Evolutionary conservation across 2,888 invertebrate genomes (phyloP), one percentile per base, ranked within the genome.

Genomic region (Thereva unica): DNA sequence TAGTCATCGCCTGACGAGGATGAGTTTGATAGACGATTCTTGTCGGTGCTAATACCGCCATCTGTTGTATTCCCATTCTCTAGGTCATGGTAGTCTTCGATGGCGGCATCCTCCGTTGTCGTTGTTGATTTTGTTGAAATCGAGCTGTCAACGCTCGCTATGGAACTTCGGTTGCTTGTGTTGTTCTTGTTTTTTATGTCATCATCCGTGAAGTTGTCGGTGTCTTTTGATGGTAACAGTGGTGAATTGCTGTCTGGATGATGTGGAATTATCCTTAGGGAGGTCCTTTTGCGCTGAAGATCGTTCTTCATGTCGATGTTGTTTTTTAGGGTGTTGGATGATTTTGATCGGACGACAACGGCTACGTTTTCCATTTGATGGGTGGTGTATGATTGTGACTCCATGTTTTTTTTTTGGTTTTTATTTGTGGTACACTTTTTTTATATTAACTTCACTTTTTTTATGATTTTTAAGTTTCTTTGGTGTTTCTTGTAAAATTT

Each of bases 231-330:
- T 68, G 76, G 37, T 56, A 63, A 50, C 56, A 65, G 54, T 64
- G 69, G 49, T 71, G 68, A 66, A 59, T 50, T 35, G 34, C 56
- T 41, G 63, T 69, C 64, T 34, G 68, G 65, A 49, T 67, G 73
- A 69, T 76, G 79, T 37, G 80, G 80, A 71, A 80, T 77, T 47
- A 80, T 79, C 41, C 78, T 76, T 40, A 81, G 71, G 10, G 80
- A 81, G 59, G 80, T 80, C 10, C 80, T 78, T 67, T 80, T 81
- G 47, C 80, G 73, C 41, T 78, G 67, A 3, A 77, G 73, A 53
- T 81, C 80, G 70, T 80, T 79, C 75, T 77, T 79, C 72, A 76
- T 75, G 71, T 81, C 78, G 64, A 81, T 80, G 59, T 80, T 80
- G 70, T 79, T 79, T 66, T 78, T 79, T 34, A 80, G 74, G 3